Conservation (phyloP, 2,113 vertebrate genomes). For the Scomber japonicus region DNA sequence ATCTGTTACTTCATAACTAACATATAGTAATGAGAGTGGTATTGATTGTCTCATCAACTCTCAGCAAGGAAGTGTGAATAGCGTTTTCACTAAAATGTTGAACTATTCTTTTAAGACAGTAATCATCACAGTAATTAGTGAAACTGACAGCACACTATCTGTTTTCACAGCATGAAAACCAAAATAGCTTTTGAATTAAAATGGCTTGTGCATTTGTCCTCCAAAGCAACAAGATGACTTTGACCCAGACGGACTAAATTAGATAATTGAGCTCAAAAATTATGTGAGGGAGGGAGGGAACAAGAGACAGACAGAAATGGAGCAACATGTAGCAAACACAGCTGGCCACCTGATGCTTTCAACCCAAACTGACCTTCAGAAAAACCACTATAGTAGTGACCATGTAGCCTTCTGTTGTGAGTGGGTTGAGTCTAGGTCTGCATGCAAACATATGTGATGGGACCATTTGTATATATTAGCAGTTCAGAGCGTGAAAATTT, state of each 20-base stretch:
- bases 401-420: conserved; percentile 16
- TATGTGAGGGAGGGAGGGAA: not conserved
- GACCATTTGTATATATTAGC: conserved; percentile 60
- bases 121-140: not conserved
- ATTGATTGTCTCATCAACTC: too few relatives aligned
- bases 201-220: not conserved
- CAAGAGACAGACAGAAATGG: not conserved
- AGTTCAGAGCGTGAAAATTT: conserved; percentile 67
- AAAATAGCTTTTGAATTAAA: not conserved
- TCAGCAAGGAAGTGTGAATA: too few relatives aligned
- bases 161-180: not conserved
- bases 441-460: conserved; percentile 20
- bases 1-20: not conserved
- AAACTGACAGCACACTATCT: not conserved
- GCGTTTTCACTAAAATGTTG: too few relatives aligned
- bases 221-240: not conserved
- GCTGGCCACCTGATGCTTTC: conserved; percentile 73
- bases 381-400: conserved; percentile 22
- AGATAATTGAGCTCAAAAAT: conserved; percentile 11
- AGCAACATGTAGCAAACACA: conserved; percentile 74
- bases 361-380: conserved; percentile 55
- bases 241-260: not conserved
- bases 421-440: conserved; percentile 12
- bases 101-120: not conserved
- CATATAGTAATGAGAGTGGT: too few relatives aligned